phyloP scores from a whole-genome alignment of 2,797 vertebrate species.

The Gymnocypris eckloni region DNA sequence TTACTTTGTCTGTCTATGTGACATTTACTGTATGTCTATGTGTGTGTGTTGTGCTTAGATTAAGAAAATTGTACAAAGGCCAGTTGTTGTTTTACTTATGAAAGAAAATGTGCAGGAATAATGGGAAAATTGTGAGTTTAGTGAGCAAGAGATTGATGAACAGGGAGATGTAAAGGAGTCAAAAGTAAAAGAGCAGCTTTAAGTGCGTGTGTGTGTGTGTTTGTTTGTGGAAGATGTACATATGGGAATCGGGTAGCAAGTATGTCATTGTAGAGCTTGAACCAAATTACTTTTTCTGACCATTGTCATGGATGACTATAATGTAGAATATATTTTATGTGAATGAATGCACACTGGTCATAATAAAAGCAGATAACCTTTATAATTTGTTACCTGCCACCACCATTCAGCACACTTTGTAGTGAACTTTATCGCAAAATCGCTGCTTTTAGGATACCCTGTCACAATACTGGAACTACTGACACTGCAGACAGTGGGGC shows the following conservation, averaged over 20 bases:
- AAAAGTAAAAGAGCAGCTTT: neutral
- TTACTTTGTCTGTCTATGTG: slow-evolving; percentile 17
- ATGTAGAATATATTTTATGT: neutral
- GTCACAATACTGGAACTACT: neutral
- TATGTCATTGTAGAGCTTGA: slow-evolving; percentile 20
- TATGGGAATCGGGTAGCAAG: slow-evolving; percentile 25
- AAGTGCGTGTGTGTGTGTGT: neutral
- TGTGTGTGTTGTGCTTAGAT: neutral
- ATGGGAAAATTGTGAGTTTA: neutral
- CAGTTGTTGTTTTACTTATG: slow-evolving; percentile 12
- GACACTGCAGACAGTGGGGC: neutral
- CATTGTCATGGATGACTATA: neutral
- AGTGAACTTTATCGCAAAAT: neutral
- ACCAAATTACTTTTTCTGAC: slow-evolving; percentile 14
- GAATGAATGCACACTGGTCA: neutral
- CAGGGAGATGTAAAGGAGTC: neutral
- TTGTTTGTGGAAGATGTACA: slow-evolving; percentile 51
- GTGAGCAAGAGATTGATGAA: neutral
- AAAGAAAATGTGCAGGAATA: neutral
- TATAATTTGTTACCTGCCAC: neutral
- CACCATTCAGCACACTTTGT: neutral
- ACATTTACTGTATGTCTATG: neutral
- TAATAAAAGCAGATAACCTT: neutral
- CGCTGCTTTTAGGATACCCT: neutral
- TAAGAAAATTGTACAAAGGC: slow-evolving; percentile 22